Base-by-base conservation (phyloP, 2,888 invertebrate genomes). In the Philhelius pedissequus region DNA sequence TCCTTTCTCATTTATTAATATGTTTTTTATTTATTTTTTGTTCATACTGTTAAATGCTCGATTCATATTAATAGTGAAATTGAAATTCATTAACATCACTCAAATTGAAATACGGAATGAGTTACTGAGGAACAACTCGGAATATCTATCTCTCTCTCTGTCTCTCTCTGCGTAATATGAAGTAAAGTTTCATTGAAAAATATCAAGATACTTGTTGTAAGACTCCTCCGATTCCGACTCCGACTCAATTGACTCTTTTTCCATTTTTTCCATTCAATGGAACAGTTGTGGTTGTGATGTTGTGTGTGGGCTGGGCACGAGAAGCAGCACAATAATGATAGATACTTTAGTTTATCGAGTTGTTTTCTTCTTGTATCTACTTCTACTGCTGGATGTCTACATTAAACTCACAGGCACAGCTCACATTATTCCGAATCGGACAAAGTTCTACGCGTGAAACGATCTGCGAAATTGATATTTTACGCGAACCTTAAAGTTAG, bases 11-110 rank as follows among this genome's bases (percentile, higher is more conserved):
- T 75, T 64, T 56, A 68, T 52, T 35, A 22, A 56, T 81, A 38
- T 22, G 22, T 40, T 60, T 25, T 2, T 38, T 30, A 13, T 3
- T 8, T 40, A n/a, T 69, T 70, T 64, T 32, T 20, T 27, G 32
- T 48, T 40, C 32, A 15, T 69, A 32, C 54, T 48, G 6, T 56
- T 20, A 18, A 1, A 18, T 35, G 6, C 64, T 27, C 69, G 62
- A 60, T 35, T 66, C 35, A 32, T 48, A 30, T 32, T 58, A 35
- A 32, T 35, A 45, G 40, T 58, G 80, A 76, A 84, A 75, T 40
- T 76, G 84, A 74, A 74, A 66, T 74, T 74, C 62, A 74, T 74
- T 74, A 64, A 56, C 74, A 64, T 60, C 45, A 66, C 74, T 74
- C 74, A 74, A 54, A 9, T 22, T 25, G 13, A 25, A 20, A n/a